Evolutionary conservation across 2,888 invertebrate genomes (phyloP).

Genomic region (Gortyna flavago): DNA sequence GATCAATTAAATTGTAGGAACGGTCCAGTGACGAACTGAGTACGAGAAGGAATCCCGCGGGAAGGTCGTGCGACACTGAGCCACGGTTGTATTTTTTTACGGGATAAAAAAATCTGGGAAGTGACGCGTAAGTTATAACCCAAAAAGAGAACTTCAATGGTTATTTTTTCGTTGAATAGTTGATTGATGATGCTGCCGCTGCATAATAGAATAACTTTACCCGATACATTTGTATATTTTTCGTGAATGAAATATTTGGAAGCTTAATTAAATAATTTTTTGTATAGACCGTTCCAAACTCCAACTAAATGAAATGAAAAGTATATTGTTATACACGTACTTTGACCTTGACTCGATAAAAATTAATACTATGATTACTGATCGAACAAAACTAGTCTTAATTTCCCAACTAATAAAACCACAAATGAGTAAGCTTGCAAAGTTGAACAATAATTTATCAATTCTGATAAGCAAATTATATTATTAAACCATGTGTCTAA

Average conservation of each 20-base stretch:
- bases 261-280: constrained; percentile 13
- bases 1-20: constrained; percentile 86
- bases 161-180: constrained; percentile 56
- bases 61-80: constrained; percentile 79
- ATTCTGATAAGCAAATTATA: constrained; percentile 51
- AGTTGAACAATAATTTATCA: constrained; percentile 35
- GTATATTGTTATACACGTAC: neutral
- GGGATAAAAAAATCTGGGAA: constrained; percentile 58
- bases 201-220: constrained; percentile 44
- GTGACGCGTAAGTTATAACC: constrained; percentile 61
- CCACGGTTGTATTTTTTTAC: constrained; percentile 65
- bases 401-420: constrained; percentile 4
- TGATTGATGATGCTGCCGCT: constrained; percentile 61
- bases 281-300: neutral
- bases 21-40: constrained; percentile 75
- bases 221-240: constrained; percentile 23
- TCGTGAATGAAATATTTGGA: constrained; percentile 26
- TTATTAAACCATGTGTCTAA: constrained; percentile 45
- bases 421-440: constrained; percentile 16
- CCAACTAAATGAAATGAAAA: neutral
- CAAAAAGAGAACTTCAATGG: constrained; percentile 53
- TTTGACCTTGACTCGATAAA: neutral
- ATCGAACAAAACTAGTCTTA: neutral
- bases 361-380: neutral
- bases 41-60: constrained; percentile 88